These are phyloP conservation scores for Himalopsyche phryganea DNA, from an alignment of 1,140 invertebrate genomes.

Conservation along the genomic window DNA sequence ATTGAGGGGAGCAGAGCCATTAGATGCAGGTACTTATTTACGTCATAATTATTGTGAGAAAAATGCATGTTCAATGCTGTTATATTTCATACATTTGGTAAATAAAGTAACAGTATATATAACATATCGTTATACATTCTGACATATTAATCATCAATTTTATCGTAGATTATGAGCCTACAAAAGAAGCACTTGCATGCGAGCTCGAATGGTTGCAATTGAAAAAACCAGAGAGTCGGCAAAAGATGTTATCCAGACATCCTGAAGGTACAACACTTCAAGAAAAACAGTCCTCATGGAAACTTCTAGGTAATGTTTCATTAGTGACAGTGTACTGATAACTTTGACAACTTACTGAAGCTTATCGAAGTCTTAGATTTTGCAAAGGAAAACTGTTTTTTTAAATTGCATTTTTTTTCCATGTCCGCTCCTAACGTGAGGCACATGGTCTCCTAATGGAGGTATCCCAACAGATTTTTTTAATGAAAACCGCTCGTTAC, in stretches of 20 bases:
- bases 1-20: slow-evolving; percentile 8
- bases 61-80: background rate
- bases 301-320: background rate
- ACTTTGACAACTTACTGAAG: background rate
- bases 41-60: background rate
- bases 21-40: slow-evolving; percentile 1
- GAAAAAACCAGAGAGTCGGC: background rate
- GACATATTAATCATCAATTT: background rate
- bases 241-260: background rate
- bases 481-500: no score
- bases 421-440: no score
- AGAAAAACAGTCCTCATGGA: background rate
- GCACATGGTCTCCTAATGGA: no score
- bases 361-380: background rate
- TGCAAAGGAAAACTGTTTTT: background rate
- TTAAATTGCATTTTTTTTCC: no score
- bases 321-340: background rate
- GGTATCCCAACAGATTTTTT: no score
- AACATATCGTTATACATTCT: background rate
- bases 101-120: background rate
- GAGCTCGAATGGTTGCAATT: slow-evolving; percentile 13
- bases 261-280: background rate
- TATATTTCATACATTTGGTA: background rate
- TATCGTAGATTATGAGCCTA: slow-evolving; percentile 6
- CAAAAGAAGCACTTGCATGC: slow-evolving; percentile 12